Evolutionary conservation across 1,140 invertebrate species (phyloP).

Genomic region (Drosophila gunungcola): DNA sequence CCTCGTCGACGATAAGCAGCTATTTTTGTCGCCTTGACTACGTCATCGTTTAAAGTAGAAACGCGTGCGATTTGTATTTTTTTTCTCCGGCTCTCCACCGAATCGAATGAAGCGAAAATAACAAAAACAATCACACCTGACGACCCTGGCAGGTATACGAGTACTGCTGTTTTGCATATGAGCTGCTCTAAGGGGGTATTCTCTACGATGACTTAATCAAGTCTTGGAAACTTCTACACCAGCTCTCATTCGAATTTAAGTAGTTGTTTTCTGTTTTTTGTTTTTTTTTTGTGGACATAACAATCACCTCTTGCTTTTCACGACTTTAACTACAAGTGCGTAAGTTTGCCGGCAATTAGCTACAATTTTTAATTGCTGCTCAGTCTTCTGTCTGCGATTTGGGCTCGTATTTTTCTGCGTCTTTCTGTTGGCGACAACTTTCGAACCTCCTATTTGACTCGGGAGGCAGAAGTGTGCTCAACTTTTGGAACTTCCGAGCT

Average conservation of each 20-base stretch:
- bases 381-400: slow-evolving; percentile 33
- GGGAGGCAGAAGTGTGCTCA: slow-evolving; percentile 73
- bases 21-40: slow-evolving; percentile 55
- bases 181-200: slow-evolving; percentile 8
- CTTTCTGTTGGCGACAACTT: slow-evolving; percentile 61
- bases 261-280: neutral
- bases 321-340: slow-evolving; percentile 59
- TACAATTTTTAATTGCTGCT: slow-evolving; percentile 28
- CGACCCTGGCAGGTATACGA: slow-evolving; percentile 59
- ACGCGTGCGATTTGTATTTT: slow-evolving; percentile 44
- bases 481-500: slow-evolving; percentile 39
- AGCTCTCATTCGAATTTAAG: slow-evolving; percentile 17
- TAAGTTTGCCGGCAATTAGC: slow-evolving; percentile 63
- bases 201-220: slow-evolving; percentile 73
- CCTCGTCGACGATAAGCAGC: slow-evolving; percentile 31
- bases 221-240: slow-evolving; percentile 29
- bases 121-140: slow-evolving; percentile 62
- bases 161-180: slow-evolving; percentile 64
- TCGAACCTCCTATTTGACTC: slow-evolving; percentile 59
- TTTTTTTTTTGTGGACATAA: slow-evolving; percentile 7
- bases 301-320: slow-evolving; percentile 79
- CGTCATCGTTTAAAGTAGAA: slow-evolving; percentile 66
- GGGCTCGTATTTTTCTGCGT: slow-evolving; percentile 7
- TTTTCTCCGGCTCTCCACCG: slow-evolving; percentile 8
- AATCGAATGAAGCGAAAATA: slow-evolving; percentile 15